phyloP scores from a whole-genome alignment of 2,888 invertebrate genomes.

The Microplitis deprimator region DNA sequence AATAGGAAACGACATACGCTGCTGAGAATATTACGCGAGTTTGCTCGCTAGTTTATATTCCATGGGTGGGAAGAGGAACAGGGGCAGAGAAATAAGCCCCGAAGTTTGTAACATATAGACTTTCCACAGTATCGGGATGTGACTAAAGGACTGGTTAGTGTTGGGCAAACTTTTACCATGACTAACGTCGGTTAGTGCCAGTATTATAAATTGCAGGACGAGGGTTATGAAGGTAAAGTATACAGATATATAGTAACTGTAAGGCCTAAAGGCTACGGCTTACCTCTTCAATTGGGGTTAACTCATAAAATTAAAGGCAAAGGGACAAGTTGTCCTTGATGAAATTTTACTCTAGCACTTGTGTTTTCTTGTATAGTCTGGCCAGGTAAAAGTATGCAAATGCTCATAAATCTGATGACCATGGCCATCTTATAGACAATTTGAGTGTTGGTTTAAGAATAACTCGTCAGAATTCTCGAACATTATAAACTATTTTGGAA shows the following conservation, averaged over 20 bases:
- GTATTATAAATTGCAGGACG: no score
- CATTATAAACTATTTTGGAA: conserved; percentile 41
- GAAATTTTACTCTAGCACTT: conserved; percentile 28
- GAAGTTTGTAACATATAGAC: no score
- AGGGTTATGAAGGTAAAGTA: no score
- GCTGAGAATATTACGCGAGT: no score
- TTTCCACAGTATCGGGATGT: not conserved
- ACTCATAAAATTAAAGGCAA: conserved; percentile 62
- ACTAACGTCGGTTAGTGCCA: no score
- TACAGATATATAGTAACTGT: no score
- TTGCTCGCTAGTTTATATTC: no score
- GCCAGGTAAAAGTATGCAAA: conserved; percentile 59
- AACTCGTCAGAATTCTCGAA: not conserved
- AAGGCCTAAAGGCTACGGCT: conserved; percentile 31
- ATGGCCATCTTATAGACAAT: conserved; percentile 48
- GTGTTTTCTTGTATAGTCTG: no score
- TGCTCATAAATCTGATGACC: conserved; percentile 63
- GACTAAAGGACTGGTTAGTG: conserved; percentile 22
- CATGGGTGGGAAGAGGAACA: no score
- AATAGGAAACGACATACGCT: no score
- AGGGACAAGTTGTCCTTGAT: conserved; percentile 51
- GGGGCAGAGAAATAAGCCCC: no score
- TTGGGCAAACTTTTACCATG: conserved; percentile 38
- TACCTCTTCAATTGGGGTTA: conserved; percentile 69
- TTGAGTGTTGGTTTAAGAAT: conserved; percentile 32